phyloP scores from a whole-genome alignment of 1,140 invertebrate genomes.

The Brachionus manjavacas region DNA sequence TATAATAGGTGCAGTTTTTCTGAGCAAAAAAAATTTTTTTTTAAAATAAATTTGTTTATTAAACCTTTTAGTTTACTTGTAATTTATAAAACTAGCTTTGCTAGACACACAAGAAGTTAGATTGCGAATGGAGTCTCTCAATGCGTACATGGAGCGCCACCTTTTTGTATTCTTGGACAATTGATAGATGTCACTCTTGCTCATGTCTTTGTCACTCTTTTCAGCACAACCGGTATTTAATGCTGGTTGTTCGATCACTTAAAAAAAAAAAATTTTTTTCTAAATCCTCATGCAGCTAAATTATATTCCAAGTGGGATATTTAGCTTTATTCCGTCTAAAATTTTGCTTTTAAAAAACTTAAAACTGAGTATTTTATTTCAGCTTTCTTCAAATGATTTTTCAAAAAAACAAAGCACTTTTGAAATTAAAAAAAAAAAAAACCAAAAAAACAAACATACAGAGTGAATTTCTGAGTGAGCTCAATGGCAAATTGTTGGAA shows the following conservation, averaged over 20 bases:
- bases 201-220: neutral
- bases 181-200: neutral
- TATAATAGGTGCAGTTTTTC: conserved; percentile 3
- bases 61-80: neutral
- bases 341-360: neutral
- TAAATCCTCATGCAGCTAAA: neutral
- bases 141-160: conserved; percentile 31
- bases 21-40: neutral
- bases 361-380: neutral
- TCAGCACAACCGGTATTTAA: neutral
- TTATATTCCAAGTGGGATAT: neutral
- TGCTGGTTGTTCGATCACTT: neutral
- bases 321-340: neutral
- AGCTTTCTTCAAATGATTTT: neutral
- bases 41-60: conserved; percentile 5
- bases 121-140: conserved; percentile 36
- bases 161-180: conserved; percentile 35
- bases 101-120: conserved; percentile 29
- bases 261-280: neutral
- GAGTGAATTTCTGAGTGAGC: neutral
- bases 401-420: neutral
- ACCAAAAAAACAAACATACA: neutral
- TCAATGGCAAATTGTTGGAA: conserved; percentile 19
- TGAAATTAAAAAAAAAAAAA: neutral
- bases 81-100: neutral